Evolutionary conservation across 2,797 vertebrate species (phyloP), one percentile per base, ranked within the genome.

Genomic region (Bothrops alternatus): DNA sequence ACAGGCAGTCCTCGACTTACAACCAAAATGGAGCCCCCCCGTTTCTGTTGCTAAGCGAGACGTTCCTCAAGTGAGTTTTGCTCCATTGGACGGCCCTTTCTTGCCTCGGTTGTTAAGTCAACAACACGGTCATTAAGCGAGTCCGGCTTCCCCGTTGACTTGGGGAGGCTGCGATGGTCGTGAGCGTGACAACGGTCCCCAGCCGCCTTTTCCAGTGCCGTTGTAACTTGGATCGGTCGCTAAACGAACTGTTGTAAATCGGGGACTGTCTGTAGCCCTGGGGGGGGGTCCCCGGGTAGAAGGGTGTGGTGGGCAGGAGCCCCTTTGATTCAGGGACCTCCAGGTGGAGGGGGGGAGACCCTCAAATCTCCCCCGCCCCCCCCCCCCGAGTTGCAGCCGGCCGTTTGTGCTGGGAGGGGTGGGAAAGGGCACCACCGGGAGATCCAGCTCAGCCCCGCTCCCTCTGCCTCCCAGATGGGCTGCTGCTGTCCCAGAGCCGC

Each of bases 401-500:
- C 6, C 6, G 6, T 7, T 60, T 60, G 18, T 8, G 58, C 18
- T 42, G 69, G 37, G 37, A 37, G 6, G 14, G 69, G 69, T 13
- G 57, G 16, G n/a, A 42, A 82, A 82, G 37, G 37, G 37, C 73
- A 11, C 37, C 37, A 10, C 11, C 20, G 4, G 73, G 37, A 47
- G 37, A 42, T 42, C 3, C 3, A 2, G 0, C 0, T 93, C 25
- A 26, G 3, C 32, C 53, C 7, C 42, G 50, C 20, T 82, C 16
- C 12, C n/a, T 90, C 32, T 95, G 82, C 91, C 95, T 89, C 90
- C 28, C 96, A 99, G 99, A 99, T 90, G 99, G 99, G 91, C 98
- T 99, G 96, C 98, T 99, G 63, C 98, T 99, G 53, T 99, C 99
- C 89, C 99, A 99, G 97, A 99, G 99, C 96, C 98, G 99, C 93